Conservation (phyloP, 2,797 vertebrate genomes). For the Sebastes miniatus region DNA sequence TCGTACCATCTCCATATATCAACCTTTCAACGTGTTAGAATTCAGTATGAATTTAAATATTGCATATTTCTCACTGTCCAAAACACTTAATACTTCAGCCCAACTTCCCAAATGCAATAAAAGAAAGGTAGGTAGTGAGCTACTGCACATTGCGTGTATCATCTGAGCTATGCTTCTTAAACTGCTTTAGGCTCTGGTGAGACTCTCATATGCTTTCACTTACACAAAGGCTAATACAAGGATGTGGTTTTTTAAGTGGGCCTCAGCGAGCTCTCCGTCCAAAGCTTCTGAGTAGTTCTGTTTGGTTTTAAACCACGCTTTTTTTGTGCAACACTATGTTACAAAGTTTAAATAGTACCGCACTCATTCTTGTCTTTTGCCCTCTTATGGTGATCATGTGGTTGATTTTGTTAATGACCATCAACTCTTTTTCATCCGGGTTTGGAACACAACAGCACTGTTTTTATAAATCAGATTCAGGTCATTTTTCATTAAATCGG, state of each 20-base stretch:
- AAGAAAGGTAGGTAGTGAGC: slow-evolving; percentile 29
- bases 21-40: not conserved
- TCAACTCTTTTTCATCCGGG: not conserved
- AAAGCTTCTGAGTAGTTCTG: not conserved
- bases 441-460: not conserved
- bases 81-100: slow-evolving; percentile 31
- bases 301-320: not conserved
- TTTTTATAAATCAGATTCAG: not conserved
- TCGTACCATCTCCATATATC: not conserved
- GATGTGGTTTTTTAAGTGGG: slow-evolving; percentile 24
- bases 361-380: not conserved
- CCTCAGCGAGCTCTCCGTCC: not conserved
- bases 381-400: not conserved
- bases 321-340: not conserved
- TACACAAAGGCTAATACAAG: slow-evolving; percentile 25
- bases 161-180: slow-evolving; percentile 17
- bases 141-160: slow-evolving; percentile 25
- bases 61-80: slow-evolving; percentile 25
- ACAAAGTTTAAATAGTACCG: not conserved
- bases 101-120: slow-evolving; percentile 55
- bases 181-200: slow-evolving; percentile 7
- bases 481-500: not conserved
- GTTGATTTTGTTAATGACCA: not conserved
- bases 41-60: slow-evolving; percentile 9
- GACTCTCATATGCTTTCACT: slow-evolving; percentile 51